These are phyloP conservation scores for Amazona ochrocephala DNA, from an alignment of 2,797 vertebrate genomes.

Conservation along the genomic window DNA sequence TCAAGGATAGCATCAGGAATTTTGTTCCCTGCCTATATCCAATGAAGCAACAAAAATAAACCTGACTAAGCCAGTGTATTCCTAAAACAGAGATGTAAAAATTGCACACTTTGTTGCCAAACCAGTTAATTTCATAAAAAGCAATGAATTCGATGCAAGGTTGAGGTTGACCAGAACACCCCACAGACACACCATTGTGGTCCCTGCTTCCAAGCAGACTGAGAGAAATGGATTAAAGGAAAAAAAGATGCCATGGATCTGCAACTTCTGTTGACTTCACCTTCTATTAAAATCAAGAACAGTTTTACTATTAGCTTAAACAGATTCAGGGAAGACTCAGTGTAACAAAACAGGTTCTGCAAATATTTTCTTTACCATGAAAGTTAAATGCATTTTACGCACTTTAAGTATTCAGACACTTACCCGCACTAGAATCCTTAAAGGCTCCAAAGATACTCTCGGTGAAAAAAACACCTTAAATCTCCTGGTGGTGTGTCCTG, in stretches of 20 bases:
- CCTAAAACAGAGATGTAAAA: neutral
- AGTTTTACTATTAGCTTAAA: neutral
- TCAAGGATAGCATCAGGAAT: neutral
- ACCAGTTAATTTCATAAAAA: neutral
- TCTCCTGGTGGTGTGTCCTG: neutral
- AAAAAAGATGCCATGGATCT: neutral
- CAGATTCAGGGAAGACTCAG: neutral
- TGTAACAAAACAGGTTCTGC: neutral
- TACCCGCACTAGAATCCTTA: neutral
- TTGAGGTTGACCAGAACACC: neutral
- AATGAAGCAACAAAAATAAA: neutral
- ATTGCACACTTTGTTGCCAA: neutral
- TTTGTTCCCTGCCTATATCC: neutral
- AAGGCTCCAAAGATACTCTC: neutral
- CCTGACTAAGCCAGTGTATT: neutral
- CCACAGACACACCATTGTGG: neutral
- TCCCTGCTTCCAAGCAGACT: neutral
- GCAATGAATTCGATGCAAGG: neutral
- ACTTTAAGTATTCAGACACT: neutral
- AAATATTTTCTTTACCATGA: neutral
- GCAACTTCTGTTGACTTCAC: neutral
- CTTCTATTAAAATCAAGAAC: neutral
- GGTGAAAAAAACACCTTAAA: neutral
- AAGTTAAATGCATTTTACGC: neutral
- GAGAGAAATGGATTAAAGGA: neutral